Evolutionary conservation across 2,888 invertebrate species (phyloP).

Genomic region (Melanchra persicariae): DNA sequence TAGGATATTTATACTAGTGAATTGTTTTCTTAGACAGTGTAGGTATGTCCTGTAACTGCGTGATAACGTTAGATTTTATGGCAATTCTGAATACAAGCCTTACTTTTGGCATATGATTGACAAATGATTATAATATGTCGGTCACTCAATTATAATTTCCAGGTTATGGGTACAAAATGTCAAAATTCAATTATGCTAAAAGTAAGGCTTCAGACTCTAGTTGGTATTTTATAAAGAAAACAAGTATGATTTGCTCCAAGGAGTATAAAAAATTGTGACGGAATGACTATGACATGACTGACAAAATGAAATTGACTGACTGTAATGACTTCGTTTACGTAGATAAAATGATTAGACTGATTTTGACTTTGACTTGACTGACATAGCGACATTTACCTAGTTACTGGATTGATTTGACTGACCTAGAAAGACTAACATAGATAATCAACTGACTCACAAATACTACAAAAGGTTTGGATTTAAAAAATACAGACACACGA

Average conservation of each 20-base stretch:
- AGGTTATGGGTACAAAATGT: background rate
- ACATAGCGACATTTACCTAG: background rate
- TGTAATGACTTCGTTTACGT: background rate
- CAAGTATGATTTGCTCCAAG: background rate
- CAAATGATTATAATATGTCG: too few relatives aligned
- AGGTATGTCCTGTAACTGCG: background rate
- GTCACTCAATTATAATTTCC: too few relatives aligned
- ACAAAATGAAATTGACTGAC: constrained; percentile 6
- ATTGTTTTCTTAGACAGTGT: background rate
- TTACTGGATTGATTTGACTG: background rate
- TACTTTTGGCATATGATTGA: background rate
- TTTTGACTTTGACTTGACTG: constrained; percentile 15
- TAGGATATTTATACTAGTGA: background rate
- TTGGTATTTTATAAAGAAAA: background rate
- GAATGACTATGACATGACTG: constrained; percentile 8
- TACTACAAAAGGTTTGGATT: too few relatives aligned
- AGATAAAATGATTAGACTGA: background rate
- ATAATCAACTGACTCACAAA: constrained; percentile 3
- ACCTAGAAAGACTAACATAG: background rate
- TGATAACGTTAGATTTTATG: constrained; percentile 1
- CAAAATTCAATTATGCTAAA: background rate
- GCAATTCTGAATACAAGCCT: background rate
- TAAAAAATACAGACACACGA: too few relatives aligned
- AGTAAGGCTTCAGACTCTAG: constrained; percentile 2
- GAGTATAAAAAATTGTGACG: constrained; percentile 6